Percentiles rank a stretch among this genome's conserved stretches.
Conservation (phyloP, 2,888 invertebrate species). For the Mactromeris polynyma region DNA sequence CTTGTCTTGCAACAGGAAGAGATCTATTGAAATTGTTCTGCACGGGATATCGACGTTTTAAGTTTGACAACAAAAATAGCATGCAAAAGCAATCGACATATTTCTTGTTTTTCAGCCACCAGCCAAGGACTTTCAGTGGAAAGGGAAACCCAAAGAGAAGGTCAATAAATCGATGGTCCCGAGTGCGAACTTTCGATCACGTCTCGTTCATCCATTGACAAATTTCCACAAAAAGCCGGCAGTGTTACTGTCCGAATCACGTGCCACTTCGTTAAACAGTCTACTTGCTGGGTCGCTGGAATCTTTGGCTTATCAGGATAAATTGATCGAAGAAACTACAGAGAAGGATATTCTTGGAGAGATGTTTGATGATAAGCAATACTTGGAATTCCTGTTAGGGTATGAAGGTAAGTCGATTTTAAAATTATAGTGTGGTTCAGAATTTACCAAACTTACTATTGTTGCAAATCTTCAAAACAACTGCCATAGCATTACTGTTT, state of each 20-base stretch:
- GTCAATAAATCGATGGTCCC: conserved; percentile 51
- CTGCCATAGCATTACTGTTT: too few relatives aligned
- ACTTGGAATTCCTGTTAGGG: conserved; percentile 91
- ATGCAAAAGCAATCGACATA: not conserved
- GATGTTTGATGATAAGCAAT: conserved; percentile 93
- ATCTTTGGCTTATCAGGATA: conserved; percentile 61
- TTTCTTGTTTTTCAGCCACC: conserved; percentile 52
- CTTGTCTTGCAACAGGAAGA: too few relatives aligned
- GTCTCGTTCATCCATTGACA: conserved; percentile 69
- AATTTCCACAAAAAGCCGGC: conserved; percentile 68
- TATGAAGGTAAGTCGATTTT: conserved; percentile 38
- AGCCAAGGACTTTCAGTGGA: conserved; percentile 65
- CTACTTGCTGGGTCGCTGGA: conserved; percentile 64
- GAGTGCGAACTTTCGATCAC: conserved; percentile 69
- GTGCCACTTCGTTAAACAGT: conserved; percentile 53
- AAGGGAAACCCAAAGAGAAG: conserved; percentile 63
- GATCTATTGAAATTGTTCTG: too few relatives aligned
- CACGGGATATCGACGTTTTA: too few relatives aligned
- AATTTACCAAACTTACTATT: too few relatives aligned
- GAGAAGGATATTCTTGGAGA: conserved; percentile 90
- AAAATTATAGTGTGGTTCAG: too few relatives aligned
- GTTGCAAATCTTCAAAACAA: too few relatives aligned
- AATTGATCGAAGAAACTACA: conserved; percentile 73
- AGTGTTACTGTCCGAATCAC: conserved; percentile 60
- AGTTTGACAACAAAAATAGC: too few relatives aligned